Base-by-base conservation (phyloP, 2,113 vertebrate genomes). In the Xiphophorus couchianus region DNA sequence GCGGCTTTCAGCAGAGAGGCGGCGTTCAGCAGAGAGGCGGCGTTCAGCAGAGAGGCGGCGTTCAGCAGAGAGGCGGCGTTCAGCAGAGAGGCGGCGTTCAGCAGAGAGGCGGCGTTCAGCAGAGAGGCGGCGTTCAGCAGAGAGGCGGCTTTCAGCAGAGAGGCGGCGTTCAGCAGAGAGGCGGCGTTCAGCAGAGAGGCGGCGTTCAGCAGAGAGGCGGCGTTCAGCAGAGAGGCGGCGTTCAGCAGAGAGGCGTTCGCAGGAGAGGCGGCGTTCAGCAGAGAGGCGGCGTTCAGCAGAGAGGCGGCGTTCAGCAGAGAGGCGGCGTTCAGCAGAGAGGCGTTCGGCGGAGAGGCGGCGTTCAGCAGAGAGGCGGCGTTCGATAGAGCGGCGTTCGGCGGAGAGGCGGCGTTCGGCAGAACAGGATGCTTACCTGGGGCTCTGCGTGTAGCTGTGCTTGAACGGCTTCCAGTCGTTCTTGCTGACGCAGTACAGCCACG, bases 391-490 rank as follows among this genome's bases (percentile, higher is more conserved):
- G n/a, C n/a, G n/a, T n/a, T n/a, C n/a, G 17, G 27, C 6, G 10
- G 3, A 44, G 35, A 66, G 29, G 6, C 0, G 12, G 9, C 35
- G 10, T 2, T 10, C 28, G 14, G 2, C 35, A 37, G 35, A 2
- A 37, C 35, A 37, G 35, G 35, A 44, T 44, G 3, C 14, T 8
- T 94, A 98, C 98, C 98, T 97, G 68, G 98, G 97, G 65, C 95
- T 96, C 58, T 96, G 95, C 0, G 91, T 84, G 74, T 98, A 96
- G 77, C 92, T 94, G 74, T 98, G 97, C 76, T 96, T 95, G 83
- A 97, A 96, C n/a, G 91, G 94, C 54, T 94, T 95, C 98, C 98
- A 99, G 82, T 98, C 96, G 0, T 97, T 98, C 86, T 91, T 97
- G 89, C 95, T 96, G 87, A 97, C 94, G 3, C 95, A 96, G 63